phyloP scores from a whole-genome alignment of 2,797 vertebrate genomes.

The Austrolebias charrua region DNA sequence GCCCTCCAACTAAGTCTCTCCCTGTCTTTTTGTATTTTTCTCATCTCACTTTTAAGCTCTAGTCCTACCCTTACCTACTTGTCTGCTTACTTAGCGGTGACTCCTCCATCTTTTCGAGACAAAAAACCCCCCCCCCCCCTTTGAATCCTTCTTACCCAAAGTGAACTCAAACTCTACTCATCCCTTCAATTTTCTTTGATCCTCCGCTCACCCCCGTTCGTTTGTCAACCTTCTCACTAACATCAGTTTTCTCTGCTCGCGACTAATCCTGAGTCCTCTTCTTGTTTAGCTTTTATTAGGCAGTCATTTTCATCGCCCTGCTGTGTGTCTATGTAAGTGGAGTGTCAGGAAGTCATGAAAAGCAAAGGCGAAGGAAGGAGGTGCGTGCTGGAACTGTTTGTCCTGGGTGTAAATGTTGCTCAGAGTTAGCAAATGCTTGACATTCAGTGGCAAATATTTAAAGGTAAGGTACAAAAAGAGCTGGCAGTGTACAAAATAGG shows the following conservation, averaged over 20 bases:
- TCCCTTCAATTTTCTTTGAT: slow-evolving; percentile 10
- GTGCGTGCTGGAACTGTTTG: slow-evolving; percentile 35
- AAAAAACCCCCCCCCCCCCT: background rate
- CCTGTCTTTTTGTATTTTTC: slow-evolving; percentile 19
- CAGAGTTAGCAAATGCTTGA: slow-evolving; percentile 8
- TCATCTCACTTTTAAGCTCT: slow-evolving; percentile 39
- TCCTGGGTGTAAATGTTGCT: slow-evolving; percentile 43
- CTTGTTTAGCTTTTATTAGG: slow-evolving; percentile 6
- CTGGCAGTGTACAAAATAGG: background rate
- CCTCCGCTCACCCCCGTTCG: background rate
- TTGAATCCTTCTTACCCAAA: slow-evolving; percentile 25
- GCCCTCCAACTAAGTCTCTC: slow-evolving; percentile 56
- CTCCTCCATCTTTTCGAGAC: slow-evolving; percentile 28
- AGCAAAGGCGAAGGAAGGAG: background rate
- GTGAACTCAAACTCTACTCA: slow-evolving; percentile 29
- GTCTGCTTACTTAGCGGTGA: slow-evolving; percentile 39
- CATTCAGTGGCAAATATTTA: slow-evolving; percentile 3
- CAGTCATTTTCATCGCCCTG: slow-evolving; percentile 8
- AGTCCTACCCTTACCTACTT: slow-evolving; percentile 31
- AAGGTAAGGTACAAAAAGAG: slow-evolving; percentile 18
- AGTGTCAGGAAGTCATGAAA: slow-evolving; percentile 30
- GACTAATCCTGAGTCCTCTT: slow-evolving; percentile 3
- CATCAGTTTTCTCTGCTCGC: background rate
- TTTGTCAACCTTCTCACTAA: slow-evolving; percentile 7
- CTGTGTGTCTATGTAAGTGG: slow-evolving; percentile 13